Conservation (phyloP, 1,140 invertebrate species). For the Aporrectodea caliginosa region DNA sequence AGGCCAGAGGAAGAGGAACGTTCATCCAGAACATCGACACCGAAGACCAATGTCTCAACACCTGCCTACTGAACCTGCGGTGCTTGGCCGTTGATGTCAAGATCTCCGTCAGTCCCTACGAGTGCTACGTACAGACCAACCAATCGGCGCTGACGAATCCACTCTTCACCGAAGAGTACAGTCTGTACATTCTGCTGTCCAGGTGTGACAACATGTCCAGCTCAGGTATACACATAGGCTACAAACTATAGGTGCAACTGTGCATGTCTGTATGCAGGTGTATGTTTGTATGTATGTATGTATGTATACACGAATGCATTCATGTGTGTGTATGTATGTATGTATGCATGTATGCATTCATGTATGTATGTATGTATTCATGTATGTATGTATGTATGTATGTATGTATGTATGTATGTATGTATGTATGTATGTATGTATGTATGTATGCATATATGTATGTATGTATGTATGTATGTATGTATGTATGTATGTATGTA, state of each 20-base stretch:
- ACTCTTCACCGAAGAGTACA: neutral
- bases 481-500: conserved; percentile 25
- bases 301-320: too few species aligned
- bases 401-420: conserved; percentile 22
- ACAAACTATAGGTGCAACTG: neutral
- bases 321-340: neutral
- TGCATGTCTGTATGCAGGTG: neutral
- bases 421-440: conserved; percentile 20
- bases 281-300: too few species aligned
- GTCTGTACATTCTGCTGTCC: conserved; percentile 14
- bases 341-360: neutral
- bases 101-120: neutral
- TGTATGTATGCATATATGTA: conserved; percentile 16
- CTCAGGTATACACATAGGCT: too few species aligned
- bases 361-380: too few species aligned
- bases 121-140: neutral
- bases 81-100: neutral
- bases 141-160: neutral
- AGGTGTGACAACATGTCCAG: conserved; percentile 9
- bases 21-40: neutral
- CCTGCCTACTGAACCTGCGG: neutral
- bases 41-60: conserved; percentile 17
- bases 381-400: conserved; percentile 17
- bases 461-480: conserved; percentile 25
- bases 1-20: neutral